Evolutionary conservation across 2,113 vertebrate species (phyloP).

Genomic region (Columbina picui): DNA sequence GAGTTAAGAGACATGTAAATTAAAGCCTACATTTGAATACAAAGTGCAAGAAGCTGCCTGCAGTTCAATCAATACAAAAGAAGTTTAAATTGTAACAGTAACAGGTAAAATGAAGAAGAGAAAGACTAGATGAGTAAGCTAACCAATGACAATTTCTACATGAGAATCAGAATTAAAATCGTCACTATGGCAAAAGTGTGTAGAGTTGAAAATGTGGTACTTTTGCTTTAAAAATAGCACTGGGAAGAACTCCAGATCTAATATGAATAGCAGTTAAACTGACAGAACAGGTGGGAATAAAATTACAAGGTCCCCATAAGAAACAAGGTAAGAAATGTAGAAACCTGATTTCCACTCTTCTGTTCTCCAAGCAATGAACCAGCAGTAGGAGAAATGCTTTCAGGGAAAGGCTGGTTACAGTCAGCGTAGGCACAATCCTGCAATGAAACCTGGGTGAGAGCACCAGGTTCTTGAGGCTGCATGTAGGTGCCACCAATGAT

Average conservation of each 20-base stretch:
- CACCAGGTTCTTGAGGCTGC: neutral
- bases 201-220: neutral
- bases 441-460: neutral
- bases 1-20: neutral
- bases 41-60: neutral
- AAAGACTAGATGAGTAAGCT: neutral
- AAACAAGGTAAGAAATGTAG: neutral
- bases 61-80: neutral
- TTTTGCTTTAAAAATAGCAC: neutral
- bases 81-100: neutral
- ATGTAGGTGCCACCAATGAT: accelerated
- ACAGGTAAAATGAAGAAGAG: neutral
- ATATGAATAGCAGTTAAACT: neutral
- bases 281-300: neutral
- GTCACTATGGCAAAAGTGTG: neutral
- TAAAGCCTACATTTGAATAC: neutral
- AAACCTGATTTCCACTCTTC: neutral
- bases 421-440: neutral
- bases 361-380: neutral
- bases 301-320: neutral
- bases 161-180: neutral
- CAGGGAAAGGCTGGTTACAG: neutral
- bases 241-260: neutral
- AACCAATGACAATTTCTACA: neutral
- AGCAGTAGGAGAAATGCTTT: neutral